Evolutionary conservation across 2,113 vertebrate species (phyloP).

Genomic region (Engystomops pustulosus): DNA sequence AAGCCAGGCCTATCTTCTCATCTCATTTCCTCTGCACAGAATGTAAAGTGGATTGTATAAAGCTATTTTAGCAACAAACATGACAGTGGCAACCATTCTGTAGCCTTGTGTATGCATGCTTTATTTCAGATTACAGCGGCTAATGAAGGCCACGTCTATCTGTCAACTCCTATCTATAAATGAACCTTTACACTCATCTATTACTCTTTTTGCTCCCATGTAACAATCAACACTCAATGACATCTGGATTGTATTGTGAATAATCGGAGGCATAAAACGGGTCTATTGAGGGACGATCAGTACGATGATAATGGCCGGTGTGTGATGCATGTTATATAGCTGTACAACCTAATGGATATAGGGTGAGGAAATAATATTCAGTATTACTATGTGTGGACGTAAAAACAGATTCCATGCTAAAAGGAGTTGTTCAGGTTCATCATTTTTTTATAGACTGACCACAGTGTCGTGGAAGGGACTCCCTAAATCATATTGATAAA

Average conservation of each 20-base stretch:
- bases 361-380: no score
- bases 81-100: background rate
- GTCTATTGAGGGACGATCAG: no score
- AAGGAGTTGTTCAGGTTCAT: no score
- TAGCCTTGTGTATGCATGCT: background rate
- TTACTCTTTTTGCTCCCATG: background rate
- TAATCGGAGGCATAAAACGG: background rate
- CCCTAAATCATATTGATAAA: no score
- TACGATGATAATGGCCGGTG: background rate
- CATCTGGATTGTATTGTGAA: constrained; percentile 26
- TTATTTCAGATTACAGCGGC: background rate
- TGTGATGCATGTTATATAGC: background rate
- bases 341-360: background rate
- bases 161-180: background rate
- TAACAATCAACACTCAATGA: background rate
- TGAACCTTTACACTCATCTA: background rate
- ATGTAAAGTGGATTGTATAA: constrained; percentile 13
- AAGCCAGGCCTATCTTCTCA: constrained; percentile 40
- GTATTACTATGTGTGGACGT: no score
- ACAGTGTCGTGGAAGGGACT: no score
- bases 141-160: background rate
- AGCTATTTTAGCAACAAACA: constrained; percentile 4
- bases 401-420: no score
- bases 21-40: constrained; percentile 38
- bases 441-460: no score